Base-by-base conservation (phyloP, 2,113 vertebrate genomes). In the Gymnocephalus cernua region DNA sequence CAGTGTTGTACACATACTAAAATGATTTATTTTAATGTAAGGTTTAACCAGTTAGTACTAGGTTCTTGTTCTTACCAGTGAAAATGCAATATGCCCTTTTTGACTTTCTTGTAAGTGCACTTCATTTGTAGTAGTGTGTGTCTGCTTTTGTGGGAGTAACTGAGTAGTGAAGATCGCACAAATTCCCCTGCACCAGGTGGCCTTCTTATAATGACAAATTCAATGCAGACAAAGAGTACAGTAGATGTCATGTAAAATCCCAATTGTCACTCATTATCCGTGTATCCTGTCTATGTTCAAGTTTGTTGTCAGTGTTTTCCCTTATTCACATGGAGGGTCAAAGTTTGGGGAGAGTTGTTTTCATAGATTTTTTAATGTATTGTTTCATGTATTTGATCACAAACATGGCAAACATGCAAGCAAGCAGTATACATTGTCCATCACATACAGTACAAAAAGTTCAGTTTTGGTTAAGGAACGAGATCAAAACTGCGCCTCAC, bases 301-400 rank as follows among this genome's bases (percentile, higher is more conserved):
- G 4, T 27, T 27, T 56, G 13, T 72, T 67, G 21, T 50, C 12
- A 16, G 21, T 53, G 47, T 63, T 68, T 47, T 62, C 6, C 12
- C 13, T 69, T 69, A 57, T 74, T 79, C 41, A 53, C 62, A 79
- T 5, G 29, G 57, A 74, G 32, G 70, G 38, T 76, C 29, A 80
- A 76, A 19, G 16, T 66, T 78, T 67, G 61, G 23, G 47, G 35
- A 38, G 65, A 59, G 57, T 70, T 75, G 77, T 71, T 80, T 80
- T 80, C 70, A 79, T 64, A 65, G 13, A 62, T 27, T 65, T 75
- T 79, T 80, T 80, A 75, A 80, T 85, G 58, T 35, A 48, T 77
- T 72, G 16, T 74, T 73, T 64, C 68, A 69, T 50, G 29, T 45
- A 57, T 61, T 73, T 62, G 51, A 63, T 81, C 73, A 77, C 47